phyloP scores from a whole-genome alignment of 2,113 vertebrate species.

The Oreochromis aureus region DNA sequence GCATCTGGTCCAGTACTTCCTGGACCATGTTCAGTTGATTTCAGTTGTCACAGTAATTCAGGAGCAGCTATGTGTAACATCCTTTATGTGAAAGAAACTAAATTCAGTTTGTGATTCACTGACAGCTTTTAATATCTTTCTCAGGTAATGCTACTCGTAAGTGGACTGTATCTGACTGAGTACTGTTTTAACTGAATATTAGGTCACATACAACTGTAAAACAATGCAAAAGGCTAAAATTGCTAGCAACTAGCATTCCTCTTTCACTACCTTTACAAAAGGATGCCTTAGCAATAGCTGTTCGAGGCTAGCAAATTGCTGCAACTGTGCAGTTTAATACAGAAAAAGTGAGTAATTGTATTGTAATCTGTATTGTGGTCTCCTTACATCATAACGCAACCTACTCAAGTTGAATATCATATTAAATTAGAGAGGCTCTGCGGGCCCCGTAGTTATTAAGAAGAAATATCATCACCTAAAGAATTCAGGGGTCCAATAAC shows the following conservation, averaged over 20 bases:
- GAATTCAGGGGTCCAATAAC: slow-evolving; percentile 35
- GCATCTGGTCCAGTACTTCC: neutral
- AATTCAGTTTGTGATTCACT: neutral
- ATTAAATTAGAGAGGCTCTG: neutral
- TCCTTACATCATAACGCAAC: neutral
- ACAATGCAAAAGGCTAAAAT: neutral
- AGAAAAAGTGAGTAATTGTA: neutral
- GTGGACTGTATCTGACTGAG: neutral
- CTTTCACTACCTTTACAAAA: neutral
- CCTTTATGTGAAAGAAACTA: neutral
- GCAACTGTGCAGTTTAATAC: neutral
- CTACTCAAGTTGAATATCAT: neutral
- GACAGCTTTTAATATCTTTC: neutral
- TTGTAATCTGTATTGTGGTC: neutral
- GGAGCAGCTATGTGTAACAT: neutral
- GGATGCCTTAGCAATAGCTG: neutral
- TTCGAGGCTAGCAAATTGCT: neutral
- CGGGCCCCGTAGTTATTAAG: neutral
- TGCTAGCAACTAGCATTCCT: neutral
- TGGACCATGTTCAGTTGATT: neutral
- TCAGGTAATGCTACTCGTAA: neutral
- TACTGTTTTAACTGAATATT: neutral
- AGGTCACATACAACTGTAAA: neutral
- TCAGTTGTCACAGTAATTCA: neutral
- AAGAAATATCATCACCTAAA: slow-evolving; percentile 20